A percentile compares a stretch with the other conserved stretches of the same genome.
These are phyloP conservation scores for Pygoscelis adeliae DNA, from an alignment of 2,113 vertebrate species.

Conservation along the genomic window DNA sequence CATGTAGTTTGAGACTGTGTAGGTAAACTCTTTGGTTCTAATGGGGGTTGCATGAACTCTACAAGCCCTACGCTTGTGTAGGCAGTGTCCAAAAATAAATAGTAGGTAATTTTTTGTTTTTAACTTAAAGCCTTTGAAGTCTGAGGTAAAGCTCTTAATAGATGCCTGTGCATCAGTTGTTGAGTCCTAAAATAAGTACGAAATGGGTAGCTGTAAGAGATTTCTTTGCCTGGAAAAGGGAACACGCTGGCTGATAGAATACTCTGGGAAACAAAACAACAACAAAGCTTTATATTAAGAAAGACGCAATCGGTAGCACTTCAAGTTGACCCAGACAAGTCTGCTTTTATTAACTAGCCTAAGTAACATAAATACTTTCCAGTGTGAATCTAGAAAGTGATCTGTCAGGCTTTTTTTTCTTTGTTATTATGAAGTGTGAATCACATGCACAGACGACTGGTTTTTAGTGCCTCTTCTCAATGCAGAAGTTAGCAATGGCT, in stretches of 20 bases:
- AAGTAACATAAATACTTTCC: not conserved
- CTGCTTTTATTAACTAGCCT: not conserved
- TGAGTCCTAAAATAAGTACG: not conserved
- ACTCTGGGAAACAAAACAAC: not conserved
- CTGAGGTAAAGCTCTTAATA: not conserved
- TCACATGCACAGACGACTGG: not conserved
- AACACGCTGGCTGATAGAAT: accelerated
- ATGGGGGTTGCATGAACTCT: not conserved
- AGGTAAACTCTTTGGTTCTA: not conserved
- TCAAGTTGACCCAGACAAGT: not conserved
- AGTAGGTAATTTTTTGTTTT: not conserved
- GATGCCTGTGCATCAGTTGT: not conserved
- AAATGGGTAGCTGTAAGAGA: not conserved
- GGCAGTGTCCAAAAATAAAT: not conserved
- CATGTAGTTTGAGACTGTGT: accelerated
- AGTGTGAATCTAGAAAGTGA: not conserved
- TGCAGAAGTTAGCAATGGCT: not conserved
- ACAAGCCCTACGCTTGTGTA: not conserved
- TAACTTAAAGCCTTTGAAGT: not conserved
- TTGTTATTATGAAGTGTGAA: not conserved
- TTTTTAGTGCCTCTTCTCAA: not conserved
- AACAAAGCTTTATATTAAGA: not conserved
- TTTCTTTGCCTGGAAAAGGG: not conserved
- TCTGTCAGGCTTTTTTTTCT: not conserved
- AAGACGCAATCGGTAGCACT: not conserved